Base-by-base conservation (phyloP, 2,797 vertebrate species). In the Morelia viridis region DNA sequence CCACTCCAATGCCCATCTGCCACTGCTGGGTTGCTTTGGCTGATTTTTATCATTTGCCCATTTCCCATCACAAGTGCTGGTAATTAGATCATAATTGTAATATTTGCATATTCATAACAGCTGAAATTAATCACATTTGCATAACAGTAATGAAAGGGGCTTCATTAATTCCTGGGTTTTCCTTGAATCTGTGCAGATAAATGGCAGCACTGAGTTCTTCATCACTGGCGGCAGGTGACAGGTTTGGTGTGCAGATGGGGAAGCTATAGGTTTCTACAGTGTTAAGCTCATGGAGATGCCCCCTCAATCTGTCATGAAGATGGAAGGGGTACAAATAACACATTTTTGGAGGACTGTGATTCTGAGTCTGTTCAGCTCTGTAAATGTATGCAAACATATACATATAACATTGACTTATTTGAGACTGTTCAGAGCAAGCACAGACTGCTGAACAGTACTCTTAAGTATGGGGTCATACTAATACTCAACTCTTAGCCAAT, bases 101-200 rank as follows among this genome's bases (percentile, higher is more conserved):
- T 96, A 97, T 97, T 97, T 97, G 96, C 97, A 97, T 97, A 97
- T 97, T 96, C 95, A 96, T 97, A 97, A 96, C 96, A 95, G 93
- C 94, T 94, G 96, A 97, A 97, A 97, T 97, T 97, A 97, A 97
- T 96, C 93, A 22, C 94, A 97, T 97, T 97, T 97, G 96, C 96
- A 97, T 97, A 97, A 97, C 96, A 97, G 96, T 96, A 97, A 97
- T 97, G 96, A 97, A 97, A 97, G 94, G 96, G 96, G 96, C 95
- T 97, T 97, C 96, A 97, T 97, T 97, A 97, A 97, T 97, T 97
- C 97, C 96, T 0, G 13, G 85, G 68, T 95, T 97, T 96, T 96
- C 93, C 96, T 93, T 10, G 90, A 89, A 94, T 95, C 96, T 96
- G 94, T 96, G 95, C 95, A 97, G 96, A 93, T 95, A 97, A 97